Percentiles rank a stretch among this genome's conserved stretches.
Conservation (phyloP, 2,888 invertebrate species). For the Gymnocheta viridis region DNA sequence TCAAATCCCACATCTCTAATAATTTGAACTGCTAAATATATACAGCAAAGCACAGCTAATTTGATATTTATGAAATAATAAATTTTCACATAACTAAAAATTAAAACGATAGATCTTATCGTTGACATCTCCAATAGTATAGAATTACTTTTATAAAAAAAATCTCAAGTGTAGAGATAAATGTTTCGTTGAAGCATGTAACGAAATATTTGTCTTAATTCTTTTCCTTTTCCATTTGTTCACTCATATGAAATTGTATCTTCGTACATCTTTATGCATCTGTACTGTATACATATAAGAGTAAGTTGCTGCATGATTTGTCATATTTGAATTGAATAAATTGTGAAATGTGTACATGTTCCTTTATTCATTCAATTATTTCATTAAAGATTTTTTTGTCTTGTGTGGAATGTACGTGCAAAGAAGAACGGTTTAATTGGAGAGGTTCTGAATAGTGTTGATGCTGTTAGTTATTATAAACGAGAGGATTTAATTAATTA, state of each 20-base stretch:
- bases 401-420: not conserved
- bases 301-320: slow-evolving; percentile 18
- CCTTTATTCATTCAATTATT: slow-evolving; percentile 30
- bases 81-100: not conserved
- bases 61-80: slow-evolving; percentile 6
- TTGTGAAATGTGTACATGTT: slow-evolving; percentile 54
- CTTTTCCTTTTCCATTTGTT: not conserved
- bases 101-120: not conserved
- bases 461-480: slow-evolving; percentile 31
- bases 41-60: not conserved
- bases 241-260: not conserved
- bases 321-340: slow-evolving; percentile 53
- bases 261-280: not conserved
- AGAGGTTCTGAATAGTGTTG: not conserved
- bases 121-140: not conserved
- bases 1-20: not conserved
- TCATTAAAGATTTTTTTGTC: slow-evolving; percentile 10
- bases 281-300: not conserved
- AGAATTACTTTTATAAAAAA: not conserved
- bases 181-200: not conserved
- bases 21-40: not conserved
- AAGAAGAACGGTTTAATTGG: not conserved
- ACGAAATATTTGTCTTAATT: slow-evolving; percentile 4
- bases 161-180: not conserved
- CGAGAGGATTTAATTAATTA: slow-evolving; percentile 60